Evolutionary conservation across 2,113 vertebrate genomes (phyloP).

Genomic region (Ptilonorhynchus violaceus): DNA sequence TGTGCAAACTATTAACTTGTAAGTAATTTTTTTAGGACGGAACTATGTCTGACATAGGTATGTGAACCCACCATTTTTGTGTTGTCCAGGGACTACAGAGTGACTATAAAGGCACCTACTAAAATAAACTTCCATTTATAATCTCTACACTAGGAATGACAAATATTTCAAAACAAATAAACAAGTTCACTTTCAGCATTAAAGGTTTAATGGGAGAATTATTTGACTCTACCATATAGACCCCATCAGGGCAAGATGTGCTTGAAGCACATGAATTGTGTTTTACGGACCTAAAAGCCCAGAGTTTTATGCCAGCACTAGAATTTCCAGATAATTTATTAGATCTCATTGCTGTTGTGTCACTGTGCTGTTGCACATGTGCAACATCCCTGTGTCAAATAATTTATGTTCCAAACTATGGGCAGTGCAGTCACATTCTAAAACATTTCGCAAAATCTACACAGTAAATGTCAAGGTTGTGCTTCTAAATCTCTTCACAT

Average conservation of each 20-base stretch:
- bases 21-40: neutral
- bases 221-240: neutral
- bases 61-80: neutral
- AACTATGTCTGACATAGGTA: neutral
- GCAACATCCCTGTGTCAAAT: neutral
- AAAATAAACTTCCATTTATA: neutral
- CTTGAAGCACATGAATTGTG: neutral
- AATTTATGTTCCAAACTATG: neutral
- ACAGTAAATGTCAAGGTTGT: neutral
- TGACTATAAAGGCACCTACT: neutral
- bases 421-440: neutral
- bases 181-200: neutral
- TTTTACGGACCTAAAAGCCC: neutral
- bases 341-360: neutral
- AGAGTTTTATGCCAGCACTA: neutral
- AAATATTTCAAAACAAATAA: neutral
- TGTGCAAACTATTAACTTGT: fast-evolving
- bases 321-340: neutral
- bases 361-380: neutral
- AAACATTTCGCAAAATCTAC: neutral
- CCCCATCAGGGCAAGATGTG: neutral
- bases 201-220: neutral
- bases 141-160: neutral
- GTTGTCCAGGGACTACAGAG: neutral
- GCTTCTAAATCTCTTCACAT: neutral